Percentiles rank a stretch among this genome's conserved stretches.
phyloP scores from a whole-genome alignment of 2,113 vertebrate species.

The Willisornis vidua region DNA sequence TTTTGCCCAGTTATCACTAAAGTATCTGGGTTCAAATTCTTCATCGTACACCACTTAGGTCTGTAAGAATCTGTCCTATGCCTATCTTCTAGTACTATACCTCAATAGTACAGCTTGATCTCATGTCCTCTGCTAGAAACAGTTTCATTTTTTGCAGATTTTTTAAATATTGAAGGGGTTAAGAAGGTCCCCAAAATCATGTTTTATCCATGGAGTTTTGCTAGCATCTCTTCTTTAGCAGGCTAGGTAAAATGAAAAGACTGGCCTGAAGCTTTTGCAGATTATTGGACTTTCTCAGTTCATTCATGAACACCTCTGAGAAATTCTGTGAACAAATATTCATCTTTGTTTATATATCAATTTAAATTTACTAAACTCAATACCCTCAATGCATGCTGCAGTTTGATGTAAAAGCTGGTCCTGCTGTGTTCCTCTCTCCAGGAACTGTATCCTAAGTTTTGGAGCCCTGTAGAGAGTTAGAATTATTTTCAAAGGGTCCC shows the following conservation, averaged over 20 bases:
- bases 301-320: not conserved
- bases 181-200: rapidly evolving
- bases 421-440: not conserved
- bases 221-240: not conserved
- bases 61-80: rapidly evolving
- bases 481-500: not conserved
- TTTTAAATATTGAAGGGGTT: not conserved
- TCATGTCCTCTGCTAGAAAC: not conserved
- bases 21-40: not conserved
- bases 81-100: rapidly evolving
- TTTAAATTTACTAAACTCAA: not conserved
- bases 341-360: not conserved
- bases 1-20: not conserved
- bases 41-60: not conserved
- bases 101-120: rapidly evolving
- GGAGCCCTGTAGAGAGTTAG: not conserved
- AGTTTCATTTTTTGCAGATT: not conserved
- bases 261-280: not conserved
- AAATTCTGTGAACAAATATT: not conserved
- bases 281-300: not conserved
- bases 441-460: not conserved
- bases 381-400: not conserved
- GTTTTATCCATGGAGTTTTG: not conserved
- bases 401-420: not conserved
- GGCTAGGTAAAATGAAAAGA: not conserved